These are phyloP conservation scores for Beaufortia kweichowensis DNA, from an alignment of 2,113 vertebrate genomes.

Conservation along the genomic window DNA sequence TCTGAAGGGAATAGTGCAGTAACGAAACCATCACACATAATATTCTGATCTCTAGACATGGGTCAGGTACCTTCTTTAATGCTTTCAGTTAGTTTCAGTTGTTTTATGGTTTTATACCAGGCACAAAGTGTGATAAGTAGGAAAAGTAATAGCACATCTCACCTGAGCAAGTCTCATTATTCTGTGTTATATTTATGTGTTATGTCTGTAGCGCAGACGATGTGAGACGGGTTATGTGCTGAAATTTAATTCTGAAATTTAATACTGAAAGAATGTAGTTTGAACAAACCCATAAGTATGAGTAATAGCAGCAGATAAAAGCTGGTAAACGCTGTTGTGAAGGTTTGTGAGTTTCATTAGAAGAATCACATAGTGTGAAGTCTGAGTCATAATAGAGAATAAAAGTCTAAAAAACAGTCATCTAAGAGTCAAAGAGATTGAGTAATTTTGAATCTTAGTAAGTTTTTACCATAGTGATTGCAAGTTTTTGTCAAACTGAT, in stretches of 20 bases:
- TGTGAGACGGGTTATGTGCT: not conserved
- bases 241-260: not conserved
- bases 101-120: not conserved
- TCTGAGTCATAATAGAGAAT: constrained; percentile 5
- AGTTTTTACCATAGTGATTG: too few species aligned
- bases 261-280: not conserved
- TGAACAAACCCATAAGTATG: constrained; percentile 8
- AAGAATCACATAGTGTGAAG: constrained; percentile 9
- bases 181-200: not conserved
- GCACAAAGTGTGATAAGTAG: too few species aligned
- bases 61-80: not conserved
- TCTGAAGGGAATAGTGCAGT: not conserved
- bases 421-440: not conserved
- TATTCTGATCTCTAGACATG: not conserved
- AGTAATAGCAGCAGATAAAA: not conserved
- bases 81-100: not conserved
- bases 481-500: too few species aligned
- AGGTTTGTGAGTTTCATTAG: constrained; percentile 10
- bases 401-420: not conserved
- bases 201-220: not conserved
- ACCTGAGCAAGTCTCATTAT: too few species aligned
- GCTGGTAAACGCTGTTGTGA: constrained; percentile 18
- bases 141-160: too few species aligned
- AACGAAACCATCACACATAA: not conserved
- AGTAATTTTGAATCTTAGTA: constrained; percentile 3